Percentiles rank a stretch among this genome's conserved stretches.
Evolutionary conservation across 2,797 vertebrate genomes (phyloP).

Genomic region (Lates japonicus): DNA sequence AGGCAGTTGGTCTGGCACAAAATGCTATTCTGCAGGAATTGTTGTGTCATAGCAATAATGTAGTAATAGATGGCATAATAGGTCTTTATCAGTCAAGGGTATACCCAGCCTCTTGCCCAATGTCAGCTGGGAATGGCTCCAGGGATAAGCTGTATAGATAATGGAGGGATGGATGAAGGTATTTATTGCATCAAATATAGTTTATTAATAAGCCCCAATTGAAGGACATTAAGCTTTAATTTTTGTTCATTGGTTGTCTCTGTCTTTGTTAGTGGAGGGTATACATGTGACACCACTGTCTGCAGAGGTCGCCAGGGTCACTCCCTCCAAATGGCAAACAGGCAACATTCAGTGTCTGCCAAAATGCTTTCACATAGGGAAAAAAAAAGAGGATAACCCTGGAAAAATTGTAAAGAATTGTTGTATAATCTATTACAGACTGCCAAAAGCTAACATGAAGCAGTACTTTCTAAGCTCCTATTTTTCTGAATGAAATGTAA

Average conservation of each 20-base stretch:
- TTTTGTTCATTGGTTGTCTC: neutral
- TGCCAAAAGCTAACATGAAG: no score
- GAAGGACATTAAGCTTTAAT: neutral
- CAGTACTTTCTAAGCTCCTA: neutral
- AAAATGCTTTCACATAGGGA: neutral
- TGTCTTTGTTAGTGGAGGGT: neutral
- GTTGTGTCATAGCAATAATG: neutral
- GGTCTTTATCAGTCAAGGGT: neutral
- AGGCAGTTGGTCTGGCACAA: neutral
- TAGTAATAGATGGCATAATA: neutral
- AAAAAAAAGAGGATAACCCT: neutral
- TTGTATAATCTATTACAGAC: neutral
- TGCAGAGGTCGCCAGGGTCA: neutral
- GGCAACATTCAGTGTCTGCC: neutral
- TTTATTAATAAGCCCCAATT: neutral
- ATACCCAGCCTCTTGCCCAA: no score
- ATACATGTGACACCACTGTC: neutral
- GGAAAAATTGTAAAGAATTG: neutral
- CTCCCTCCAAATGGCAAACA: neutral
- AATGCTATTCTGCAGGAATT: neutral
- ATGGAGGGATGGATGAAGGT: no score
- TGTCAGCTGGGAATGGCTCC: no score
- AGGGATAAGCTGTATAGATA: no score
- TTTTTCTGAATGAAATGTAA: neutral
- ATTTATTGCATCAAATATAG: neutral